phyloP scores from a whole-genome alignment of 2,113 vertebrate genomes.

The Xyrauchen texanus region DNA sequence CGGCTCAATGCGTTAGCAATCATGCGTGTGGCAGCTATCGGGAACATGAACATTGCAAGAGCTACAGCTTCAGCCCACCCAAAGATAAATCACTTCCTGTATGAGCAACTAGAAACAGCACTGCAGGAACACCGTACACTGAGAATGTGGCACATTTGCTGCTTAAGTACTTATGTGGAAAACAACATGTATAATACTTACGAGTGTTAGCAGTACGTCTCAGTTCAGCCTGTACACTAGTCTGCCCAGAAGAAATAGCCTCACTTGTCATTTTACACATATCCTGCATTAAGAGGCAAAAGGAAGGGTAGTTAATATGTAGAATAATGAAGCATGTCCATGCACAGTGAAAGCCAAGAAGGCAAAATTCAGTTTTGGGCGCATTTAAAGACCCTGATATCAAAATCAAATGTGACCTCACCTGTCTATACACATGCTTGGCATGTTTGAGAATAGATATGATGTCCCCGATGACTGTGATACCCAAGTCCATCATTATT shows the following conservation, averaged over 20 bases:
- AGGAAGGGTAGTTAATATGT: background rate
- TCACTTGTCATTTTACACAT: slow-evolving; percentile 90
- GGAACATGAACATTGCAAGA: slow-evolving; percentile 14
- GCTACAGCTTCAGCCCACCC: slow-evolving; percentile 18
- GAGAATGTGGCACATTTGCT: no score
- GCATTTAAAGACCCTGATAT: no score
- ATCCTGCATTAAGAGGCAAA: slow-evolving; percentile 72
- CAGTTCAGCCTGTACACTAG: slow-evolving; percentile 76
- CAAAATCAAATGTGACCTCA: slow-evolving; percentile 55
- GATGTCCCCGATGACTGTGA: slow-evolving; percentile 89
- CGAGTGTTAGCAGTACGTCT: slow-evolving; percentile 81
- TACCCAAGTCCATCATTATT: slow-evolving; percentile 92
- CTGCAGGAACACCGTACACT: background rate
- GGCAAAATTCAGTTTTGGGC: no score
- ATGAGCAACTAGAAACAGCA: background rate
- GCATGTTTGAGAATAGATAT: slow-evolving; percentile 94
- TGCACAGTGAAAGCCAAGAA: no score
- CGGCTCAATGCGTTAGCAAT: slow-evolving; percentile 88
- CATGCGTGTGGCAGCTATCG: slow-evolving; percentile 89
- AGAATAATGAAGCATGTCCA: no score
- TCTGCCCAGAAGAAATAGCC: slow-evolving; percentile 77
- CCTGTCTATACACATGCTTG: slow-evolving; percentile 91
- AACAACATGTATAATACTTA: slow-evolving; percentile 67
- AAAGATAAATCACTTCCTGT: background rate
- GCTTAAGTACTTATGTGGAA: background rate